Evolutionary conservation across 2,113 vertebrate species (phyloP), one percentile per base, ranked within the genome.

Genomic region (Nothocercus julius): DNA sequence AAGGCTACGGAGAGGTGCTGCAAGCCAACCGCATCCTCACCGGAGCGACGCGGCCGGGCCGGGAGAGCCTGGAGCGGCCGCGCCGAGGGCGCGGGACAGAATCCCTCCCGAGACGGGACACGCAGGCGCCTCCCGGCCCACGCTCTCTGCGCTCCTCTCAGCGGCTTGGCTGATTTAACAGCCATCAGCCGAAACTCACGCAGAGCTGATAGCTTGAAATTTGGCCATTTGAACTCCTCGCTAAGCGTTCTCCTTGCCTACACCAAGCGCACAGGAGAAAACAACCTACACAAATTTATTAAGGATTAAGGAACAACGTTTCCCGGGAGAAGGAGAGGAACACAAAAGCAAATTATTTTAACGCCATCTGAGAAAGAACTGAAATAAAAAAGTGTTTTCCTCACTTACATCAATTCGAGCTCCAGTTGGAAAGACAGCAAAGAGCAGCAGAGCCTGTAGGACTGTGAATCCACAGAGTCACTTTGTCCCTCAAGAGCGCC

Each of bases 391-490:
- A 59, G 7, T 36, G 85, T 74, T 82, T 53, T 81, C 27, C 64
- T 79, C 44, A 44, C 24, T 81, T 87, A n/a, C 63, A 80, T 67
- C 82, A 80, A 56, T 62, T 85, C 47, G 72, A 87, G 70, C 30
- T 85, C 11, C 38, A 32, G 32, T 17, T 58, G 47, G 44, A 85
- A 40, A 5, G 42, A 14, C 18, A 67, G 64, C 38, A 54, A 36
- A 16, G 64, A 7, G 14, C 42, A 45, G 8, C 38, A 7, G 69
- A 79, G 53, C 38, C 51, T 75, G 47, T 19, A 80, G 84, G 82
- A 68, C 53, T 45, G n/a, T 0, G 0, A 25, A 21, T 12, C 28
- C 2, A 0, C 8, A 62, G 21, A 59, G 66, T 32, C 15, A 1
- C 54, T 63, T 70, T 36, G 51, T 16, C 40, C 89, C 89, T 30